phyloP scores from a whole-genome alignment of 1,140 invertebrate genomes.

The Chironomus striatipennis region DNA sequence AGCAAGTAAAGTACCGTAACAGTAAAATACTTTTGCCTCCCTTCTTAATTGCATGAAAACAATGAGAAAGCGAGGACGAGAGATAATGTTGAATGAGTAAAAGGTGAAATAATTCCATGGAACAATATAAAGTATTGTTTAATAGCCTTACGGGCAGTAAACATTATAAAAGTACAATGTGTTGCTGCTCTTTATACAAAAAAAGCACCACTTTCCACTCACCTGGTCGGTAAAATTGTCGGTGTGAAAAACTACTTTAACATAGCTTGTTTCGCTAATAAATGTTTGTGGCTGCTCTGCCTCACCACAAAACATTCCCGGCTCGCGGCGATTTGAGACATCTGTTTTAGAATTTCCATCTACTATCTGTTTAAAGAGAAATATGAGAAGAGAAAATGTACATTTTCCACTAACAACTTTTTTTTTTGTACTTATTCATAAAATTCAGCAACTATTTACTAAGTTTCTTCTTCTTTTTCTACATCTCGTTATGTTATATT shows the following conservation, averaged over 20 bases:
- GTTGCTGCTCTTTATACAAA: neutral
- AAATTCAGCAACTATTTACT: too few relatives aligned
- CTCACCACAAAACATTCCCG: constrained; percentile 84
- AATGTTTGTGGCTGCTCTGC: constrained; percentile 88
- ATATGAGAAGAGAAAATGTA: neutral
- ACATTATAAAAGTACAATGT: neutral
- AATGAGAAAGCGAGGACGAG: too few relatives aligned
- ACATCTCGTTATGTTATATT: too few relatives aligned
- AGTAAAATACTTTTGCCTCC: too few relatives aligned
- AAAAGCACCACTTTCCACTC: constrained; percentile 41
- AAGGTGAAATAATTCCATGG: neutral
- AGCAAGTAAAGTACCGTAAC: too few relatives aligned
- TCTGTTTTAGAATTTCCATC: constrained; percentile 79
- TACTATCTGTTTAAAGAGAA: constrained; percentile 53
- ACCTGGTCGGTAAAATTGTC: constrained; percentile 89
- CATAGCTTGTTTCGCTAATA: constrained; percentile 87
- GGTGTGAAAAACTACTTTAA: constrained; percentile 80
- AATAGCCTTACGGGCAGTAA: neutral
- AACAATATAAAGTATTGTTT: neutral
- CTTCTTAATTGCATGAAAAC: too few relatives aligned
- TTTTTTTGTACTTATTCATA: too few relatives aligned
- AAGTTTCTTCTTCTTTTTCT: too few relatives aligned
- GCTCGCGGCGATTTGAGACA: constrained; percentile 73
- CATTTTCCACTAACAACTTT: too few relatives aligned
- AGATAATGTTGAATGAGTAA: neutral